Evolutionary conservation across 2,888 invertebrate genomes (phyloP).

Genomic region (Eristalis intricaria): DNA sequence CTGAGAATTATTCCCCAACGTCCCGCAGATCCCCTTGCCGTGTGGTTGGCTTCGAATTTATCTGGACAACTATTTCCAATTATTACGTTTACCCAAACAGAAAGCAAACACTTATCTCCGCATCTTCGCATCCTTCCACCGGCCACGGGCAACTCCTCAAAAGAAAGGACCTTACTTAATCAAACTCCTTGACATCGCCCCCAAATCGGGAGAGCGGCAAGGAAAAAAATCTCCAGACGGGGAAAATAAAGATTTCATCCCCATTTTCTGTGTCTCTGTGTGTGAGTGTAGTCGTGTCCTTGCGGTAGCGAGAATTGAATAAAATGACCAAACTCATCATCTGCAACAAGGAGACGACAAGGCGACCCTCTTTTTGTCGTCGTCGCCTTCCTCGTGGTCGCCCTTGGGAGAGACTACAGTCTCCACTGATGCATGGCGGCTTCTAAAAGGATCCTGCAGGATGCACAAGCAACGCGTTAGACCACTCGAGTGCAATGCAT

Average conservation of each 20-base stretch:
- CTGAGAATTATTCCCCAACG: slow-evolving; percentile 37
- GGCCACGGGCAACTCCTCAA: background rate
- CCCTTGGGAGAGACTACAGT: slow-evolving; percentile 6
- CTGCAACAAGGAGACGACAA: background rate
- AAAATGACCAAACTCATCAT: slow-evolving; percentile 62
- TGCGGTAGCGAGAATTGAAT: slow-evolving; percentile 63
- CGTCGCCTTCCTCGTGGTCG: background rate
- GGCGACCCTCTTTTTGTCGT: slow-evolving; percentile 6
- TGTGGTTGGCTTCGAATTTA: slow-evolving; percentile 16
- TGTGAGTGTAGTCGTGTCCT: background rate
- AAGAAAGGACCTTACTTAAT: slow-evolving; percentile 63
- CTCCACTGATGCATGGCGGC: slow-evolving; percentile 10
- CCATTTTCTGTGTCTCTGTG: slow-evolving; percentile 6
- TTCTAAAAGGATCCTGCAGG: slow-evolving; percentile 16
- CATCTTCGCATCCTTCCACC: slow-evolving; percentile 26
- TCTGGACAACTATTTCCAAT: slow-evolving; percentile 65
- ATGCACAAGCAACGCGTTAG: background rate
- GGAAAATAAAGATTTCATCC: slow-evolving; percentile 67
- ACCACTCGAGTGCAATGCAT: slow-evolving; percentile 68
- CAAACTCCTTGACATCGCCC: slow-evolving; percentile 55
- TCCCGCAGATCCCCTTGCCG: background rate
- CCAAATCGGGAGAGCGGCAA: background rate
- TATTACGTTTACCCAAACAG: slow-evolving; percentile 67
- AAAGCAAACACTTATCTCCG: slow-evolving; percentile 70
- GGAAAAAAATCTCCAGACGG: slow-evolving; percentile 6